Percentiles rank a stretch among this genome's conserved stretches.
Evolutionary conservation across 1,140 invertebrate species (phyloP).

Genomic region (Neomicropteryx cornuta): DNA sequence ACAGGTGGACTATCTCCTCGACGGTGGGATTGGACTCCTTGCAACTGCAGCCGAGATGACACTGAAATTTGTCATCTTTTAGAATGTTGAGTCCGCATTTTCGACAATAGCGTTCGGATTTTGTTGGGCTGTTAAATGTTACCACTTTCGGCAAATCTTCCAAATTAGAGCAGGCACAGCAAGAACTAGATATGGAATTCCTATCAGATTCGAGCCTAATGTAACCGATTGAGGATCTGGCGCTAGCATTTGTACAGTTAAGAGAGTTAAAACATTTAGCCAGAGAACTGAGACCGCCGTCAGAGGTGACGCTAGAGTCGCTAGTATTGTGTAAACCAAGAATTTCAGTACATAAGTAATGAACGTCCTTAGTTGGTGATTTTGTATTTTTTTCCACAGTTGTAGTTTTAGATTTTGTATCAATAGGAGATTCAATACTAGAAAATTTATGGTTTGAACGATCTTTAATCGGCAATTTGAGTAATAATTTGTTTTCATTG

Average conservation of each 20-base stretch:
- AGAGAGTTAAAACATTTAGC: slow-evolving; percentile 42
- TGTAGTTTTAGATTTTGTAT: slow-evolving; percentile 14
- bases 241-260: slow-evolving; percentile 40
- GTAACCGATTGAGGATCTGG: too few species aligned
- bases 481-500: slow-evolving; percentile 11
- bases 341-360: slow-evolving; percentile 37
- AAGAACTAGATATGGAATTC: slow-evolving; percentile 13
- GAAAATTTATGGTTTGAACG: too few species aligned
- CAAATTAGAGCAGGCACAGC: slow-evolving; percentile 21
- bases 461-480: slow-evolving; percentile 23
- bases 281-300: slow-evolving; percentile 17
- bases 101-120: too few species aligned
- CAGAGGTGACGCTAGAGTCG: slow-evolving; percentile 11
- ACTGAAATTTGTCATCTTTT: slow-evolving; percentile 25
- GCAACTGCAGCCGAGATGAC: slow-evolving; percentile 32
- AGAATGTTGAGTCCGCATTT: slow-evolving; percentile 25
- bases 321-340: slow-evolving; percentile 15
- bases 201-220: slow-evolving; percentile 22
- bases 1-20: too few species aligned
- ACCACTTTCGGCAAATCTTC: too few species aligned
- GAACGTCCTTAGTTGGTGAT: slow-evolving; percentile 26
- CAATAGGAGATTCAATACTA: too few species aligned
- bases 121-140: too few species aligned
- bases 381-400: slow-evolving; percentile 6
- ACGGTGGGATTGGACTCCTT: too few species aligned